Percentiles rank a stretch among this genome's conserved stretches.
Conservation (phyloP, 2,888 invertebrate species). For the Trichopoda pennipes region DNA sequence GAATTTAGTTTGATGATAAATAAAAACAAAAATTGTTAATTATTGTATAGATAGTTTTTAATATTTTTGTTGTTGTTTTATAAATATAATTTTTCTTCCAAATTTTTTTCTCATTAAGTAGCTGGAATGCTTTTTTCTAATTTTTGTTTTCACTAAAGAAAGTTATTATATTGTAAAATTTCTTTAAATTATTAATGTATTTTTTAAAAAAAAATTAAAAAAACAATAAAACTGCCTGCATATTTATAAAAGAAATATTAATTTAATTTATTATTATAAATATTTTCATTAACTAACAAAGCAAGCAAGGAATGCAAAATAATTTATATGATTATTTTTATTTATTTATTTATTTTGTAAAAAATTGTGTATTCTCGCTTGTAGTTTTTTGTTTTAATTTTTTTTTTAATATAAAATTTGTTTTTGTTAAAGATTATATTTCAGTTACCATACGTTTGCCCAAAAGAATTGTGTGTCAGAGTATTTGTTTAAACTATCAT, state of each 20-base stretch:
- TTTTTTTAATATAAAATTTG: neutral
- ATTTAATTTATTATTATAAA: constrained; percentile 1
- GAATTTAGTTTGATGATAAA: constrained; percentile 17
- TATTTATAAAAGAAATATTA: constrained; percentile 7
- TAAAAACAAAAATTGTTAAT: constrained; percentile 11
- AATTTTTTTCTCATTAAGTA: constrained; percentile 57
- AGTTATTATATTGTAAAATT: constrained; percentile 5
- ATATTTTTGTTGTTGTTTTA: constrained; percentile 38
- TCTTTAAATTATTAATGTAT: neutral
- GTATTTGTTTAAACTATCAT: constrained; percentile 70
- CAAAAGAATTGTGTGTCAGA: constrained; percentile 78
- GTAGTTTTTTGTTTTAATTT: neutral
- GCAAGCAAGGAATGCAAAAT: constrained; percentile 68
- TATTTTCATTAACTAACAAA: constrained; percentile 33
- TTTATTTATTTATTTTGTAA: too few species aligned
- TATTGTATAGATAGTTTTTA: constrained; percentile 34
- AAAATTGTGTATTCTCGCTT: too few species aligned
- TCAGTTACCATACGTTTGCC: constrained; percentile 77
- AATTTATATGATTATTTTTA: constrained; percentile 4
- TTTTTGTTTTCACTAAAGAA: constrained; percentile 29
- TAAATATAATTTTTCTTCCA: constrained; percentile 8
- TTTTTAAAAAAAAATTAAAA: neutral
- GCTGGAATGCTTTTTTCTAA: constrained; percentile 66
- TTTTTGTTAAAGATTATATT: constrained; percentile 73
- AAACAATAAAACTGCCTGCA: constrained; percentile 35